Conservation (phyloP, 2,888 invertebrate species). For the Nebria brevicollis region DNA sequence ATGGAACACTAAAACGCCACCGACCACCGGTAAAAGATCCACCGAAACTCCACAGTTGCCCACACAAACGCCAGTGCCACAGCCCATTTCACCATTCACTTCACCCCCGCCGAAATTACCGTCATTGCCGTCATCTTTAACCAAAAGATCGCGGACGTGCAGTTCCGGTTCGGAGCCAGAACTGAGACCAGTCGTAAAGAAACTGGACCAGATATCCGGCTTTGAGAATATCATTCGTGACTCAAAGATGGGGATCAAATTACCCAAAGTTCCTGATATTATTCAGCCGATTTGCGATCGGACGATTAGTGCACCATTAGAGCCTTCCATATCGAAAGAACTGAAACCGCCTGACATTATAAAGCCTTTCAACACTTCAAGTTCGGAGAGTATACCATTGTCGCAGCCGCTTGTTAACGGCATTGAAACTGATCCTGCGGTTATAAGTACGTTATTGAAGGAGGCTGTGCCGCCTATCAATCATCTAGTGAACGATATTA, state of each 20-base stretch:
- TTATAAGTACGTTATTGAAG: slow-evolving; percentile 77
- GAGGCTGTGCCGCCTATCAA: slow-evolving; percentile 61
- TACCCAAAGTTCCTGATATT: slow-evolving; percentile 57
- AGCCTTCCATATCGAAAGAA: slow-evolving; percentile 59
- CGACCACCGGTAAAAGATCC: slow-evolving; percentile 49
- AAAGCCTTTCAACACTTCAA: slow-evolving; percentile 58
- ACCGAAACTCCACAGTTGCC: slow-evolving; percentile 58
- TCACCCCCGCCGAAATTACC: slow-evolving; percentile 49
- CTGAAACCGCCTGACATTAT: slow-evolving; percentile 63
- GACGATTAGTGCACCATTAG: slow-evolving; percentile 20
- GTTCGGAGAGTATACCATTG: slow-evolving; percentile 46
- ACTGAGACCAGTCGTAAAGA: slow-evolving; percentile 70
- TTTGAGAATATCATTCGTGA: slow-evolving; percentile 71
- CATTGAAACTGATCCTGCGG: slow-evolving; percentile 76
- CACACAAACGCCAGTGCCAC: slow-evolving; percentile 53
- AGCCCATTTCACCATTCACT: slow-evolving; percentile 48
- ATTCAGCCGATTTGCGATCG: slow-evolving; percentile 55
- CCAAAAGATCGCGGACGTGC: slow-evolving; percentile 59
- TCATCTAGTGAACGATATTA: slow-evolving; percentile 57
- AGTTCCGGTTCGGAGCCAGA: slow-evolving; percentile 70
- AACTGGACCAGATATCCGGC: slow-evolving; percentile 71
- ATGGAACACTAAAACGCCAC: slow-evolving; percentile 52
- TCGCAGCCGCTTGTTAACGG: slow-evolving; percentile 67
- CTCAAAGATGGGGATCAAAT: slow-evolving; percentile 61
- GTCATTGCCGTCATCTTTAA: slow-evolving; percentile 47